Conservation (phyloP, 2,113 vertebrate species). For the Lethenteron camtschaticum region DNA sequence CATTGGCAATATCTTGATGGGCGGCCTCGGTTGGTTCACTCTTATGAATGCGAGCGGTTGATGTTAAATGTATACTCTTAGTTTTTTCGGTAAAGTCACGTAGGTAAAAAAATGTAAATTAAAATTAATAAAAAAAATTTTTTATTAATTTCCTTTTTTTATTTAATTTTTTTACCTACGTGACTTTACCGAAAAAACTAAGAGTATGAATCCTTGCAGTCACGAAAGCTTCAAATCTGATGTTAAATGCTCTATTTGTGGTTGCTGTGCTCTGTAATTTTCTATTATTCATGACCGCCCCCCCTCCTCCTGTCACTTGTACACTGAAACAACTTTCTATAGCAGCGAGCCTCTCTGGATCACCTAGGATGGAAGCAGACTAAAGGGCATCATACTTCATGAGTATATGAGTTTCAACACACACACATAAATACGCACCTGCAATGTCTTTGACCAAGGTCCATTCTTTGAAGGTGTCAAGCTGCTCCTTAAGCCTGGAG, state of each 20-base stretch:
- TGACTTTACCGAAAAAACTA: no score
- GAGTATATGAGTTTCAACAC: not conserved
- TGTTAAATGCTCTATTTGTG: not conserved
- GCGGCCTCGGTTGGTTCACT: not conserved
- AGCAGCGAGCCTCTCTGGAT: no score
- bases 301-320: no score
- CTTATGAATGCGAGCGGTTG: not conserved
- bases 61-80: not conserved
- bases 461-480: constrained; percentile 65
- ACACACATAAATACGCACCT: constrained; percentile 24
- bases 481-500: constrained; percentile 41
- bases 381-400: not conserved
- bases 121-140: no score
- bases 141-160: no score
- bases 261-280: not conserved
- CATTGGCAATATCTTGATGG: not conserved
- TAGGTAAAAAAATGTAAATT: no score
- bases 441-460: constrained; percentile 46
- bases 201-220: no score
- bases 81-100: no score
- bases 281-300: not conserved
- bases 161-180: no score
- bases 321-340: no score
- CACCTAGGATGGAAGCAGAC: not conserved
- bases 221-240: not conserved